phyloP scores from a whole-genome alignment of 2,888 invertebrate species.

The Drosophila buzzatii region DNA sequence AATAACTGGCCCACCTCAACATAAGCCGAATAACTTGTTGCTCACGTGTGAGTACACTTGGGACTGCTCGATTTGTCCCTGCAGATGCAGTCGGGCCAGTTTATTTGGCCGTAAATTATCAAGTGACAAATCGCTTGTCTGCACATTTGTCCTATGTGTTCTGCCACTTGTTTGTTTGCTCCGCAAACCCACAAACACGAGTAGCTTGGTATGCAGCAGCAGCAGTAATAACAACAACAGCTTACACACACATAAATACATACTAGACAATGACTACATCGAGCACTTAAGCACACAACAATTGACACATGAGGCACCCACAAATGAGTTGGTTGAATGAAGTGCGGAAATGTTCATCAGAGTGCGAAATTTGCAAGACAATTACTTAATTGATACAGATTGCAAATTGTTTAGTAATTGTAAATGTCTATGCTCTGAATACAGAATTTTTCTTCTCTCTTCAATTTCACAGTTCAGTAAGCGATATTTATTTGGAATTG shows the following conservation, averaged over 20 bases:
- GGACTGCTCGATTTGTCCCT: background rate
- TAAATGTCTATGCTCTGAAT: no score
- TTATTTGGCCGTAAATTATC: slow-evolving; percentile 57
- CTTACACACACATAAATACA: slow-evolving; percentile 1
- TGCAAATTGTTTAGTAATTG: background rate
- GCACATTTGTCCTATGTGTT: slow-evolving; percentile 52
- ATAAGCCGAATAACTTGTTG: slow-evolving; percentile 34
- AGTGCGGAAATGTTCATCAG: slow-evolving; percentile 2
- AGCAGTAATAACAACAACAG: slow-evolving; percentile 24
- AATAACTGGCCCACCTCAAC: slow-evolving; percentile 43
- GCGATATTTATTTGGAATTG: background rate
- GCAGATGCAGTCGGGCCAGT: slow-evolving; percentile 25
- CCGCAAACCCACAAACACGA: slow-evolving; percentile 51
- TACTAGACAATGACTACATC: slow-evolving; percentile 9
- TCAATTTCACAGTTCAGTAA: background rate
- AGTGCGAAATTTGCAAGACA: slow-evolving; percentile 4
- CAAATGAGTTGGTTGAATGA: slow-evolving; percentile 4
- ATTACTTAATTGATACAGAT: slow-evolving; percentile 38
- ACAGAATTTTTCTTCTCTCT: background rate
- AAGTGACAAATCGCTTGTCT: slow-evolving; percentile 75
- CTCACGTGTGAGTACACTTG: background rate
- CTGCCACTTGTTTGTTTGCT: slow-evolving; percentile 65
- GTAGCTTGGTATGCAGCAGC: slow-evolving; percentile 30
- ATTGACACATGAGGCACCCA: slow-evolving; percentile 36
- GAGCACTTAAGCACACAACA: slow-evolving; percentile 49